Evolutionary conservation across 2,888 invertebrate species (phyloP), one percentile per base, ranked within the genome.

Genomic region (Coleophora flavipennella): DNA sequence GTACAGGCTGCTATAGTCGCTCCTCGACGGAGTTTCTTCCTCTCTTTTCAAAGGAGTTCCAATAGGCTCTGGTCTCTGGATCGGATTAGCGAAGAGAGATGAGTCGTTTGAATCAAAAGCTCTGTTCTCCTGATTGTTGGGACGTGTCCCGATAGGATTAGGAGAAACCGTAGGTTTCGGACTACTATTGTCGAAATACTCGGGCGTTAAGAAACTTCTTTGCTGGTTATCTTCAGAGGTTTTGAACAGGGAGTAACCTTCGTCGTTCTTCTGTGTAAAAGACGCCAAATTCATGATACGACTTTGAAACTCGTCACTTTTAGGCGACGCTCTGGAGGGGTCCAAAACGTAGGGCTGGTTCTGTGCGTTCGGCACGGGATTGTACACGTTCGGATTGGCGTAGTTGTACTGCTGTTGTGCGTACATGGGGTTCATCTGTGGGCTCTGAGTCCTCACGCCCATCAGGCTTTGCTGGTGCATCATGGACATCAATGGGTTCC

Each of bases 401-500:
- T 75, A 79, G 38, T 62, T 70, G 44, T 67, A 77, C 2, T 69
- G 72, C 0, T 61, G 70, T 6, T 62, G 70, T 13, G 42, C 51
- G 44, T 63, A 76, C 28, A 60, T 45, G 0, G 66, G 61, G 33
- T 59, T 59, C 4, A 57, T 34, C 2, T 63, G 67, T 0, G 74
- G 74, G 0, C 54, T 60, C 0, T 58, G 76, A 0, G 47, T 53
- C 0, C 62, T 28, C 0, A 70, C 52, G 0, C 77, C 75, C 66
- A 79, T 76, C 0, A 80, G 44, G 8, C 59, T 71, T 29, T 81
- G 78, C 31, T 85, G 80, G 33, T 86, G 83, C 74, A 81, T 79
- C 69, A 84, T 77, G 0, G 83, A 87, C 68, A 91, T 83, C 0
- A 90, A 63, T 0, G 93, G 93, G 69, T 93, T 93, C 9, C 94